phyloP scores from a whole-genome alignment of 1,140 invertebrate species.

The Hylaeus volcanicus region DNA sequence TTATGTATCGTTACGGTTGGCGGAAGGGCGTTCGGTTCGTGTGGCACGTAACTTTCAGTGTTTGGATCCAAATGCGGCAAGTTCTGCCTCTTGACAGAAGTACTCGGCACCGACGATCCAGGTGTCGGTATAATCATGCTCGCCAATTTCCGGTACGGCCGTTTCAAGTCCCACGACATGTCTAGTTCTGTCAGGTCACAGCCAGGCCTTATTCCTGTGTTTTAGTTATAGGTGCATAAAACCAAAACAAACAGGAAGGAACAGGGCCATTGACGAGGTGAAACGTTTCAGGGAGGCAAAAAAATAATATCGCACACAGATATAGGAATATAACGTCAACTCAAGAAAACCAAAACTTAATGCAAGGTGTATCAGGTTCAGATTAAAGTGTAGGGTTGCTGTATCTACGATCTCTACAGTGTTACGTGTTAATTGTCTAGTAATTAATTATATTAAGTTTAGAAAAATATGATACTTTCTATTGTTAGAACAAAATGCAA shows the following conservation, averaged over 20 bases:
- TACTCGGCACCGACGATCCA: slow-evolving; percentile 66
- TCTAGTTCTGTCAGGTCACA: slow-evolving; percentile 92
- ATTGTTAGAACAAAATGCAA: neutral
- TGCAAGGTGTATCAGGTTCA: slow-evolving; percentile 13
- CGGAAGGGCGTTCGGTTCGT: slow-evolving; percentile 80
- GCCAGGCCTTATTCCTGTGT: slow-evolving; percentile 88
- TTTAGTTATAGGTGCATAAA: slow-evolving; percentile 77
- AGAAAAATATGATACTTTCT: neutral
- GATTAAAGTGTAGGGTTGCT: slow-evolving; percentile 1
- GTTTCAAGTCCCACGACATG: slow-evolving; percentile 78
- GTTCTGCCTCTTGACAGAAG: slow-evolving; percentile 73
- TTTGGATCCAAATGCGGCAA: slow-evolving; percentile 79
- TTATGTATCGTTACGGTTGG: slow-evolving; percentile 82
- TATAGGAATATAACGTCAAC: slow-evolving; percentile 31
- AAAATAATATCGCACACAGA: slow-evolving; percentile 40
- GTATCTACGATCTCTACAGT: neutral
- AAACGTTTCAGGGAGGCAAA: slow-evolving; percentile 43
- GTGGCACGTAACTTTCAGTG: slow-evolving; percentile 83
- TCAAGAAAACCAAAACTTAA: slow-evolving; percentile 47
- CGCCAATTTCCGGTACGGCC: slow-evolving; percentile 70
- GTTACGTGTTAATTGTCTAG: neutral
- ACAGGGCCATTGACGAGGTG: slow-evolving; percentile 48
- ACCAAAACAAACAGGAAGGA: slow-evolving; percentile 75
- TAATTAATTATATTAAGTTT: neutral
- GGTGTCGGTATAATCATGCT: slow-evolving; percentile 74